Evolutionary conservation across 2,113 vertebrate species (phyloP).

Genomic region (Panthera tigris): DNA sequence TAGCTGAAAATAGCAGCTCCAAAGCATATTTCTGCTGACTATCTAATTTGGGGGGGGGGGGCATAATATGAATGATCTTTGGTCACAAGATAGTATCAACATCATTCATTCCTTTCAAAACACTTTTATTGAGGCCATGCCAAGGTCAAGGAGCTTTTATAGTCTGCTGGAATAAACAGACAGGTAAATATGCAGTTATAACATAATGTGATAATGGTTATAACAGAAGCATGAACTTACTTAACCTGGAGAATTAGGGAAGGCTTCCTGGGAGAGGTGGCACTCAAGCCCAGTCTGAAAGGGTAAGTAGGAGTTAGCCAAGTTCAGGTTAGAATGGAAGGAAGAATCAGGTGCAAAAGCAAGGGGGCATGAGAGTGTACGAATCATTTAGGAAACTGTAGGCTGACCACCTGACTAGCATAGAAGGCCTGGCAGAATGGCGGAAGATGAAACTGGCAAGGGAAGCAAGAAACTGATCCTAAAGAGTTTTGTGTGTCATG

Average conservation of each 20-base stretch:
- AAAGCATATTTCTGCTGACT: background rate
- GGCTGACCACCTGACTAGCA: background rate
- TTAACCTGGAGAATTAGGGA: background rate
- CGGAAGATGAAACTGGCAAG: background rate
- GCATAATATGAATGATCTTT: background rate
- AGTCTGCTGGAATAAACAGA: background rate
- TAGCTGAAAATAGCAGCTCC: background rate
- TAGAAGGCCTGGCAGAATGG: background rate
- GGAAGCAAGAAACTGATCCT: background rate
- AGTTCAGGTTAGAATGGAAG: background rate
- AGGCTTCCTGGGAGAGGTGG: background rate
- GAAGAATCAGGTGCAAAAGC: slow-evolving; percentile 26
- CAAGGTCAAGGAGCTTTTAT: background rate
- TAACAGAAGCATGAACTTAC: slow-evolving; percentile 5
- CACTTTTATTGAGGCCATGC: background rate
- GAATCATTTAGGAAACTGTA: background rate
- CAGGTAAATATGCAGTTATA: background rate
- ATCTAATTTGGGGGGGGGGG: background rate
- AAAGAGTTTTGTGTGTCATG: background rate
- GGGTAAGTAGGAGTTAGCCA: background rate
- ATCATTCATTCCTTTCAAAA: slow-evolving; percentile 18
- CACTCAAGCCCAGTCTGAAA: background rate
- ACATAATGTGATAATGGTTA: background rate
- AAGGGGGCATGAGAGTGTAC: background rate
- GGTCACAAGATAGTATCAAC: background rate